Conservation (phyloP, 1,140 invertebrate species). For the Coptotermes formosanus region DNA sequence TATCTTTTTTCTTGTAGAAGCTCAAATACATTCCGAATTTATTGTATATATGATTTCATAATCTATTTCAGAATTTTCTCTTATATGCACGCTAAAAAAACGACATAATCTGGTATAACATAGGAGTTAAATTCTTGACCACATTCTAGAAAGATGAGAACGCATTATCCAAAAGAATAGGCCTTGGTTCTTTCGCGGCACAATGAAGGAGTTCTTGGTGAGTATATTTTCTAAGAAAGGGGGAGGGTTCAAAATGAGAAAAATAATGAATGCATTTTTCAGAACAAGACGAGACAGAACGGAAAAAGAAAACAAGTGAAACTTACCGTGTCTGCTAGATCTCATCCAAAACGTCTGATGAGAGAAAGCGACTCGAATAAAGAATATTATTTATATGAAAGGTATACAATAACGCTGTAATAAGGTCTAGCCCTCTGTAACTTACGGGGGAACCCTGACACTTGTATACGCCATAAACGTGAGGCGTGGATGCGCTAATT, state of each 20-base stretch:
- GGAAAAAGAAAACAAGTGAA: neutral
- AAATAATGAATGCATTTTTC: constrained; percentile 20
- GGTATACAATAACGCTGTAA: constrained; percentile 18
- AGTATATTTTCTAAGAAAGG: neutral
- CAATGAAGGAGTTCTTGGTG: neutral
- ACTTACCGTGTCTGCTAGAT: neutral
- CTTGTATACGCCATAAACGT: neutral
- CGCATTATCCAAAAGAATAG: neutral
- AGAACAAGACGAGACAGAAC: neutral
- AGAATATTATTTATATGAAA: constrained; percentile 20
- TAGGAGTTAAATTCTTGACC: too few relatives aligned
- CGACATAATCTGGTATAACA: too few relatives aligned
- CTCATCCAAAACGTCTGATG: constrained; percentile 10
- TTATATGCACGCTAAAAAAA: too few relatives aligned
- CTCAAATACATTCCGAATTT: too few relatives aligned
- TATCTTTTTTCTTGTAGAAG: too few relatives aligned
- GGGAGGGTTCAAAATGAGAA: neutral
- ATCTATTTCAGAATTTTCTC: too few relatives aligned
- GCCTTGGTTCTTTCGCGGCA: neutral
- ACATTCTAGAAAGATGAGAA: too few relatives aligned
- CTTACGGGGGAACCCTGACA: neutral
- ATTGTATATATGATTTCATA: too few relatives aligned
- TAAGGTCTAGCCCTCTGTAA: constrained; percentile 2
- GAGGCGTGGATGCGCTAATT: neutral
- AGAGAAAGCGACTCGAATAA: constrained; percentile 18